A percentile compares a stretch with the other conserved stretches of the same genome.
Conservation (phyloP, 1,140 invertebrate genomes). For the Anadara kagoshimensis region DNA sequence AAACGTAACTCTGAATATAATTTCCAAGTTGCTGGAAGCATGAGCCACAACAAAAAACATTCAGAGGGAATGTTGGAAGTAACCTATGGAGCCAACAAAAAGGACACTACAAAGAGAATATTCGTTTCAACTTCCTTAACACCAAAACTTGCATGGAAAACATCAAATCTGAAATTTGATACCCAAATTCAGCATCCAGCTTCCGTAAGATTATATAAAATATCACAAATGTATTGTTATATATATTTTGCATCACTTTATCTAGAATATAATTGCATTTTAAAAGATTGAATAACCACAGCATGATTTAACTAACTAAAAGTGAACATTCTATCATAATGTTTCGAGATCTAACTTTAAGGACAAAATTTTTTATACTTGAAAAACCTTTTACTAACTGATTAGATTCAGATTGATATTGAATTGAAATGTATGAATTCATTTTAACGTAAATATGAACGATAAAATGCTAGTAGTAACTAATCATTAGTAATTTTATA, state of each 20-base stretch:
- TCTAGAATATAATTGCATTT: not conserved
- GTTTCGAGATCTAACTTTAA: not conserved
- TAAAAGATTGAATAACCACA: not conserved
- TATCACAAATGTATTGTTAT: not conserved
- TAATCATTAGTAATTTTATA: not conserved
- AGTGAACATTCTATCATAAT: not conserved
- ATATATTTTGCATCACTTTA: not conserved
- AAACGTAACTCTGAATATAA: too few species aligned
- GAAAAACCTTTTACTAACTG: not conserved
- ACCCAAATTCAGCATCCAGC: not conserved
- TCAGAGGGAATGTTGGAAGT: too few species aligned
- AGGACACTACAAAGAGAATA: constrained; percentile 34
- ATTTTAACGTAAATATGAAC: not conserved
- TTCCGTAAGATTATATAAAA: not conserved
- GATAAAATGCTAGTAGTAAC: not conserved
- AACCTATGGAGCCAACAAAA: constrained; percentile 39
- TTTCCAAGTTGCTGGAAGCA: too few species aligned
- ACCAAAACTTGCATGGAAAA: constrained; percentile 23
- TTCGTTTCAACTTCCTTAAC: constrained; percentile 8
- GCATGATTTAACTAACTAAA: not conserved
- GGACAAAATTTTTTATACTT: not conserved
- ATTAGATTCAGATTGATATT: not conserved
- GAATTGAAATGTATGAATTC: not conserved
- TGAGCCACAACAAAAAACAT: too few species aligned
- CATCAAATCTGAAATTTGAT: constrained; percentile 14